These are phyloP conservation scores for Rhinichthys klamathensis DNA, from an alignment of 2,113 vertebrate species.

Conservation along the genomic window DNA sequence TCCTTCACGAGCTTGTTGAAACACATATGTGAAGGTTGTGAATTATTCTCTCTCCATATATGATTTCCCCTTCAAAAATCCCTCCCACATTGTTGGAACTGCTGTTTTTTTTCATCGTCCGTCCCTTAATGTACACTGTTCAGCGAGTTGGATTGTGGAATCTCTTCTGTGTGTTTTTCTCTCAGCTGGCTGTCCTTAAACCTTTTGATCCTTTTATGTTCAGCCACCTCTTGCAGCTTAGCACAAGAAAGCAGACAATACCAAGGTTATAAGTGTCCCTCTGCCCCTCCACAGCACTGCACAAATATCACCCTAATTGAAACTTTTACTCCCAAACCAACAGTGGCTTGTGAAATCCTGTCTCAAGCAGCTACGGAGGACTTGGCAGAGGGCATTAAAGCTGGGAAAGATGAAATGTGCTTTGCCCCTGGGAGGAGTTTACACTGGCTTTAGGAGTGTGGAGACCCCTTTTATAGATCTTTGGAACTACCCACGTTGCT, in stretches of 20 bases:
- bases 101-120: neutral
- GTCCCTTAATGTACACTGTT: constrained; percentile 35
- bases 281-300: neutral
- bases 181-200: constrained; percentile 29
- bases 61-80: constrained; percentile 7
- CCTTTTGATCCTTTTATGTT: constrained; percentile 53
- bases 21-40: neutral
- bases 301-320: constrained; percentile 2
- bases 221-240: constrained; percentile 24
- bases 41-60: constrained; percentile 11
- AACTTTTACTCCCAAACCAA: constrained; percentile 28
- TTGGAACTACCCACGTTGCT: neutral
- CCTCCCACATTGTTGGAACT: constrained; percentile 28
- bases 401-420: neutral
- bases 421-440: neutral
- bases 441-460: neutral
- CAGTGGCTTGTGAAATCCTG: constrained; percentile 27
- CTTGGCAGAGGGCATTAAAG: constrained; percentile 17
- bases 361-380: neutral
- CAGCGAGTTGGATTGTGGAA: constrained; percentile 16
- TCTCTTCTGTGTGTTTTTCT: constrained; percentile 46
- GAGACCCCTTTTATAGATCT: constrained; percentile 8
- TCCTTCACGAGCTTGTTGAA: constrained; percentile 7
- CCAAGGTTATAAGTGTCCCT: constrained; percentile 41
- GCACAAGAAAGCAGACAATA: constrained; percentile 21